Conservation (phyloP, 2,113 vertebrate genomes). For the Rousettus leschenaultii region DNA sequence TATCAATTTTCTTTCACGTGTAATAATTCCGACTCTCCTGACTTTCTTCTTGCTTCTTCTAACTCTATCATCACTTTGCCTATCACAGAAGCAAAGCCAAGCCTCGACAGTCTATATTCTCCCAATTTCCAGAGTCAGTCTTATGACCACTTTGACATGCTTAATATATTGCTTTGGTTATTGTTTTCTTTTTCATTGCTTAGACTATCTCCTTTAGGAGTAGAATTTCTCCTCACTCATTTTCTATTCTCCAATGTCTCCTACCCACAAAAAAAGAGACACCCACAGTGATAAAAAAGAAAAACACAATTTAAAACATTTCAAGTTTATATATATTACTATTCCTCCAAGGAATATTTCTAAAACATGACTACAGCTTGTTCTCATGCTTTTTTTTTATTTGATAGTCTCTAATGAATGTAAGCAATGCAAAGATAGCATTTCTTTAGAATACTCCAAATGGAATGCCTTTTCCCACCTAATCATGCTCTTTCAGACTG, state of each 20-base stretch:
- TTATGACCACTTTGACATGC: neutral
- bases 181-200: conserved; percentile 56
- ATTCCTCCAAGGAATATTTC: conserved; percentile 40
- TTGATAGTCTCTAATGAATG: neutral
- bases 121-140: conserved; percentile 39
- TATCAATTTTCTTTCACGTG: conserved; percentile 77
- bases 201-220: conserved; percentile 36
- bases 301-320: conserved; percentile 67
- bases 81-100: conserved; percentile 69
- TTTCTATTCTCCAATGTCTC: neutral
- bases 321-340: conserved; percentile 61
- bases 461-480: neutral
- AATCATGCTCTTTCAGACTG: neutral
- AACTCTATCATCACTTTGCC: conserved; percentile 61
- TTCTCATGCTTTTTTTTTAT: neutral
- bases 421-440: conserved; percentile 8
- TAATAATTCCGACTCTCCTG: conserved; percentile 77
- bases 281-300: conserved; percentile 58
- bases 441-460: neutral
- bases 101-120: conserved; percentile 44
- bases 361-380: neutral
- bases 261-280: conserved; percentile 61
- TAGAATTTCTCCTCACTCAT: conserved; percentile 38
- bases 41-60: conserved; percentile 74
- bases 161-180: neutral